These are phyloP conservation scores for Hydra vulgaris DNA, from an alignment of 30 jellyfish, hydroid and myxozoan species.

Conservation along the genomic window DNA sequence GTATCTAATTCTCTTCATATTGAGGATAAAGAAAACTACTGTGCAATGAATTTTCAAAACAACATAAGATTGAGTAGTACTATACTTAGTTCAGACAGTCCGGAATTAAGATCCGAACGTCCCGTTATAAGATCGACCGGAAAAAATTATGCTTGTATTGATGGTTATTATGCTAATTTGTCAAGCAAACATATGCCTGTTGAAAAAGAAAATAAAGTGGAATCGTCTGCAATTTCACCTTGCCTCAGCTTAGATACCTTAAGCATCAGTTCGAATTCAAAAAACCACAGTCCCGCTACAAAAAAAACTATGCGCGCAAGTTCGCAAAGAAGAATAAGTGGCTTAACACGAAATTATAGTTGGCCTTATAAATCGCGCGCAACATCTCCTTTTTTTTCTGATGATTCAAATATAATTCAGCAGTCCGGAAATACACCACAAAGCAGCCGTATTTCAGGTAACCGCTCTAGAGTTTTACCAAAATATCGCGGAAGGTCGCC, in stretches of 20 bases:
- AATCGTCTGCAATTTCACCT: not conserved
- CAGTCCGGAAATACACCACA: not conserved
- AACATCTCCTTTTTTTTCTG: not conserved
- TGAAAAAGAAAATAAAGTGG: not conserved
- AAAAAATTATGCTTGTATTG: not conserved
- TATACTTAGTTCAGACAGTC: not conserved
- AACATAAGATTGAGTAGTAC: slow-evolving; percentile 16
- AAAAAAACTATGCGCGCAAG: not conserved
- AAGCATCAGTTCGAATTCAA: slow-evolving; percentile 12
- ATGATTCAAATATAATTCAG: not conserved
- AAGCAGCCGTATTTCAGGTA: not conserved
- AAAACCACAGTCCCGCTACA: slow-evolving; percentile 1
- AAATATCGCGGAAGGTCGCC: slow-evolving; percentile 11
- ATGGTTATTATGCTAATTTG: not conserved
- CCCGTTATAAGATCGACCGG: not conserved
- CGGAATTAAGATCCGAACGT: not conserved
- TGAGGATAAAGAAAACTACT: slow-evolving; percentile 24
- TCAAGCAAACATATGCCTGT: not conserved
- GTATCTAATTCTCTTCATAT: slow-evolving; percentile 12
- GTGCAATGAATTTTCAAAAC: not conserved
- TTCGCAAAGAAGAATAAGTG: slow-evolving; percentile 1
- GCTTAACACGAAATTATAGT: slow-evolving; percentile 18
- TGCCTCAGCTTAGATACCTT: slow-evolving; percentile 2
- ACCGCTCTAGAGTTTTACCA: slow-evolving; percentile 14
- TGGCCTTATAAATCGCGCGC: slow-evolving; percentile 21